Evolutionary conservation across 2,888 invertebrate genomes (phyloP).

Genomic region (Eueremaeus valkanovi): DNA sequence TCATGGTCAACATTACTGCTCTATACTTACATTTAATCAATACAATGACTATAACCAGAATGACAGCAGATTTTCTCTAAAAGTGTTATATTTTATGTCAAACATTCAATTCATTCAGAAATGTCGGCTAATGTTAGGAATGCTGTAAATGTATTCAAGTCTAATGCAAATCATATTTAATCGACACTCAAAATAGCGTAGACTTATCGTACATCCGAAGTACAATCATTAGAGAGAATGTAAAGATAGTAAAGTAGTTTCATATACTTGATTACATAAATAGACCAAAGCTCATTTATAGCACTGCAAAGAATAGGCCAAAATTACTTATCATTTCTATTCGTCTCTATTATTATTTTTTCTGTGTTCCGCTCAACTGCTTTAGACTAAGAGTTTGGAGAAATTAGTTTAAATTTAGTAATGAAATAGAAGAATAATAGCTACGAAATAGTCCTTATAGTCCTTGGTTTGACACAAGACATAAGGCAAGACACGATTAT

Average conservation of each 20-base stretch:
- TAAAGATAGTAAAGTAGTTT: no score
- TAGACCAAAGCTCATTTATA: no score
- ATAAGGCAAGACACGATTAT: not conserved
- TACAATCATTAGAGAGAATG: no score
- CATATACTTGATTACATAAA: no score
- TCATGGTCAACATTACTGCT: constrained; percentile 8
- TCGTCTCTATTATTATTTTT: no score
- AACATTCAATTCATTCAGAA: not conserved
- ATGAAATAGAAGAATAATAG: not conserved
- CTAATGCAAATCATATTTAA: not conserved
- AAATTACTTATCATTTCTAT: no score
- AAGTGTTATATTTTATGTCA: not conserved
- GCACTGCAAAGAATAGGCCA: no score
- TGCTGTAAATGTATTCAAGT: not conserved
- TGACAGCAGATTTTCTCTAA: constrained; percentile 12
- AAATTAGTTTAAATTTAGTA: not conserved
- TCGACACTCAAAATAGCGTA: no score
- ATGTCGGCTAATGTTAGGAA: not conserved
- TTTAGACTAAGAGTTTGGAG: no score
- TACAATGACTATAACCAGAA: not conserved
- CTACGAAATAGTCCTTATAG: not conserved
- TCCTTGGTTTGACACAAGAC: constrained; percentile 15
- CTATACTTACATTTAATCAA: not conserved
- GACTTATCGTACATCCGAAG: no score
- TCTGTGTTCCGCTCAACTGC: no score